A percentile compares a stretch with the other conserved stretches of the same genome.
Conservation (phyloP, 2,797 vertebrate species). For the Danio choprae region DNA sequence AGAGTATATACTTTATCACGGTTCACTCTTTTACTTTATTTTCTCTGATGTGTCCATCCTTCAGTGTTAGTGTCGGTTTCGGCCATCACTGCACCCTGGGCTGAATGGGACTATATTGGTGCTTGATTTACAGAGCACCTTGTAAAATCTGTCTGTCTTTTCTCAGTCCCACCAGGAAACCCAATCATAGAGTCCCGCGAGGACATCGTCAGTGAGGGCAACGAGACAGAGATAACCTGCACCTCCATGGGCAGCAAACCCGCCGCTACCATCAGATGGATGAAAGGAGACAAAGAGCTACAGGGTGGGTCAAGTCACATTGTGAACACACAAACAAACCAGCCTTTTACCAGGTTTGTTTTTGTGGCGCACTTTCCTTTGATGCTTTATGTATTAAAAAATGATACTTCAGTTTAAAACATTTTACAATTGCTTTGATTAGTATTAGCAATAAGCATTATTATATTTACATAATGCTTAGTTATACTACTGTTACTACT, state of each 20-base stretch:
- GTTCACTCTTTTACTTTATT: background rate
- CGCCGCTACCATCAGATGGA: conserved; percentile 93
- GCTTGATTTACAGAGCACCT: conserved; percentile 13
- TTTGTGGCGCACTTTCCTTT: background rate
- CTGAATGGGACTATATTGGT: conserved; percentile 16
- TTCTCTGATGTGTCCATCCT: background rate
- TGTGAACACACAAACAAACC: conserved; percentile 22
- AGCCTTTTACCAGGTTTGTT: background rate
- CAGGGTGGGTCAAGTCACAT: conserved; percentile 50
- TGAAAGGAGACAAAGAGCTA: conserved; percentile 85
- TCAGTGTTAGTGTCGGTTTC: background rate
- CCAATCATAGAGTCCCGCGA: conserved; percentile 93
- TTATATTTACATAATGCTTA: background rate
- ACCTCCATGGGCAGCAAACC: conserved; percentile 95
- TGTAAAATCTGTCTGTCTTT: conserved; percentile 32
- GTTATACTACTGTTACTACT: no score
- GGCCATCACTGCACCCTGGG: background rate
- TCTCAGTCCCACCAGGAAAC: conserved; percentile 74
- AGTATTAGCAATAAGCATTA: background rate
- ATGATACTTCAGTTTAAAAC: background rate
- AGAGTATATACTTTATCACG: background rate
- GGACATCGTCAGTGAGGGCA: conserved; percentile 90
- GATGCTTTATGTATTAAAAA: background rate
- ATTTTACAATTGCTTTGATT: background rate
- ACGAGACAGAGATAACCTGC: conserved; percentile 97